Evolutionary conservation across 2,113 vertebrate species (phyloP).

Genomic region (Atherinomorus stipes): DNA sequence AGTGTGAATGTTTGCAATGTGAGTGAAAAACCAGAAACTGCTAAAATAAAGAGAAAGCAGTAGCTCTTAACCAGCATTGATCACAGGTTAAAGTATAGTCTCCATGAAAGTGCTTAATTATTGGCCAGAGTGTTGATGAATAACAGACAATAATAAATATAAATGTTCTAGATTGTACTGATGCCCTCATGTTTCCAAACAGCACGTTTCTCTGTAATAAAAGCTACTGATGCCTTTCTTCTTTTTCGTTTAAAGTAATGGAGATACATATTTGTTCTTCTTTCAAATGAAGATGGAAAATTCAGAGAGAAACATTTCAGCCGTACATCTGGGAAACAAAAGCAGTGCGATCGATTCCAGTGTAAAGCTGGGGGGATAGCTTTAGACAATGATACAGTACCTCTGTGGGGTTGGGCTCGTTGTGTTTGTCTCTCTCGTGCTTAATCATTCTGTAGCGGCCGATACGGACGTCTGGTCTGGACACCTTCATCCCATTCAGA

Average conservation of each 20-base stretch:
- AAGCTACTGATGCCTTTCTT: slow-evolving; percentile 27
- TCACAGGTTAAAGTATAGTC: slow-evolving; percentile 10
- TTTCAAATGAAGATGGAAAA: slow-evolving; percentile 34
- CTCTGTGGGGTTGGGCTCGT: slow-evolving; percentile 99
- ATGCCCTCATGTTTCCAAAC: slow-evolving; percentile 5
- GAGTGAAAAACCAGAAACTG: not conserved
- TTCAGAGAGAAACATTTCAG: slow-evolving; percentile 15
- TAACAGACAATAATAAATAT: not conserved
- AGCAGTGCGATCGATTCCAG: slow-evolving; percentile 35
- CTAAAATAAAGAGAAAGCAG: not conserved
- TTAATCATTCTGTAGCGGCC: slow-evolving; percentile 99
- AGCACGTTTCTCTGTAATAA: not conserved
- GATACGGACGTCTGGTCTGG: slow-evolving; percentile 95
- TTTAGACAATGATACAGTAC: slow-evolving; percentile 79
- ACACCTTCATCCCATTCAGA: slow-evolving; percentile 98
- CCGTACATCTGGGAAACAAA: slow-evolving; percentile 34
- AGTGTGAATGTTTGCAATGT: not conserved
- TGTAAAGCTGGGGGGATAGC: slow-evolving; percentile 5
- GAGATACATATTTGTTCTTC: slow-evolving; percentile 19
- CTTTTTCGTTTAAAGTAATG: not conserved
- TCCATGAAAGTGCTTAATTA: slow-evolving; percentile 4
- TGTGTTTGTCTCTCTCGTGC: slow-evolving; percentile 98
- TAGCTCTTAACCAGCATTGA: slow-evolving; percentile 6
- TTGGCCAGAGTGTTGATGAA: slow-evolving; percentile 4
- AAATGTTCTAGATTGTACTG: not conserved